Base-by-base conservation (phyloP, 2,113 vertebrate genomes). In the Sus scrofa region DNA sequence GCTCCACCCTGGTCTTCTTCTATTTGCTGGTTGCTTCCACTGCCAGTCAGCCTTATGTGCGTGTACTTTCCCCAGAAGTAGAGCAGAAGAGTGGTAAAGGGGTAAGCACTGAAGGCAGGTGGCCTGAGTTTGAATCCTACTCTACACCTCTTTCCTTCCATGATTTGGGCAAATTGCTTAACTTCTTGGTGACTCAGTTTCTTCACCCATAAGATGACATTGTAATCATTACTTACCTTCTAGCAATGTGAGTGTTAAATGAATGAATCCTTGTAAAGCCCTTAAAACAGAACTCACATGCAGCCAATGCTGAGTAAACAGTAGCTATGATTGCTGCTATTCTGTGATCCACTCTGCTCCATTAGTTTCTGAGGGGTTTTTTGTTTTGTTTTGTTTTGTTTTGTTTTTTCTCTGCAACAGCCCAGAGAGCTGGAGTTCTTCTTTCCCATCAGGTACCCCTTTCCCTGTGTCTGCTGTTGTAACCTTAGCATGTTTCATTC, bases 101-200 rank as follows among this genome's bases (percentile, higher is more conserved):
- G 44, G 9, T 16, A 58, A n/a, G 24, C 16, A 30, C 24, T 37
- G 20, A 95, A 27, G 3, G 52, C 50, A 65, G 34, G 27, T 11
- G 13, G 22, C 62, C 37, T 30, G 24, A 13, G 9, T 30, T 50
- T 54, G n/a, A 93, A 89, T 77, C 50, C 86, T 54, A 19, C 50
- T 26, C 68, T 54, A 13, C 2, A 84, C 1, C 20, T 88, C 82
- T 54, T 54, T 63, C 44, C 44, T 44, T 79, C 22, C 20, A 26
- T 89, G 39, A 79, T 39, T 30, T 82, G 24, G 37, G 16, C 30
- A 82, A 74, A 39, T 11, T 74, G 22, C 26, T 93, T 50, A 44
- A 27, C 15, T 34, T 75, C 62, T 78, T 84, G 56, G 70, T 78
- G 77, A 39, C 39, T 87, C 50, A 27, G 37, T 84, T 92, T 95